A percentile compares a stretch with the other conserved stretches of the same genome.
phyloP scores from a whole-genome alignment of 2,797 vertebrate species.

The Ispidina lecontei region DNA sequence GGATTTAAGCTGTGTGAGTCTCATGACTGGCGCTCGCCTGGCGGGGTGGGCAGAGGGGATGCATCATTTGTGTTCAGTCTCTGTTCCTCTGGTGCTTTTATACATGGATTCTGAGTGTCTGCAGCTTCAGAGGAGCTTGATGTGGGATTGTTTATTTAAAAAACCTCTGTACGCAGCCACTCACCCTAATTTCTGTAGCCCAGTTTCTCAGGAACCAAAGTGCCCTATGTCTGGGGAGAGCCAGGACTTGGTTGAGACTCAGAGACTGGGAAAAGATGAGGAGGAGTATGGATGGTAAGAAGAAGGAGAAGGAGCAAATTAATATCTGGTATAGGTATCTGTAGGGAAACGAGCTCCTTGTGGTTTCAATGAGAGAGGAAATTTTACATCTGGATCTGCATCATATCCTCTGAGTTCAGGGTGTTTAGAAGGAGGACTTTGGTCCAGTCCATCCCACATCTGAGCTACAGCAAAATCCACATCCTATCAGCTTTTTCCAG shows the following conservation, averaged over 20 bases:
- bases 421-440: accelerated
- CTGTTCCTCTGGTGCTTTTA: neutral
- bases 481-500: neutral
- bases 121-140: neutral
- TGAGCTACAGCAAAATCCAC: neutral
- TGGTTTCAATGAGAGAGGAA: conserved; percentile 3
- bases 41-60: conserved; percentile 17
- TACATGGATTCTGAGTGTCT: neutral
- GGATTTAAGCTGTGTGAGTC: conserved; percentile 28
- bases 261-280: neutral
- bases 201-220: neutral
- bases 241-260: neutral
- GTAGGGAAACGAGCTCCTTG: neutral
- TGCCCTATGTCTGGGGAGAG: neutral
- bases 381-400: conserved; percentile 10
- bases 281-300: neutral
- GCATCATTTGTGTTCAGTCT: neutral
- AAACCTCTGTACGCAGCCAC: neutral
- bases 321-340: neutral
- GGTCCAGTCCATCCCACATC: neutral
- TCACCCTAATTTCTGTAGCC: neutral
- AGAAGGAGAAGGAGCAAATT: neutral
- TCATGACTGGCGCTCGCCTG: conserved; percentile 11
- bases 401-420: conserved; percentile 5
- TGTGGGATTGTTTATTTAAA: neutral